Conservation (phyloP, 1,140 invertebrate species). For the Pseudachorutes palmiensis region DNA sequence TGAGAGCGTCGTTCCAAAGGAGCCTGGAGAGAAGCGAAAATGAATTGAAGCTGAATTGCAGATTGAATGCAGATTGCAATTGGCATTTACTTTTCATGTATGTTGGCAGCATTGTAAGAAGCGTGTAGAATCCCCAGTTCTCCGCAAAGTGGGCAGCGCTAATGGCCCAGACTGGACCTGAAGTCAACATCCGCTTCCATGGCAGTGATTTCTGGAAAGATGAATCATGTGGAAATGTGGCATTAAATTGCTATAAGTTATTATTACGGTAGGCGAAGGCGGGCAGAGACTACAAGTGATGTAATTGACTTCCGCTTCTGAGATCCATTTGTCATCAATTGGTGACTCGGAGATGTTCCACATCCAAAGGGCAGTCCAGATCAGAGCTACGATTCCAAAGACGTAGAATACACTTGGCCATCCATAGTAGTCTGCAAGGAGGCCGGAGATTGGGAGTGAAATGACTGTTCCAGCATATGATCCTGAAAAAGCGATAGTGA, state of each 20-base stretch:
- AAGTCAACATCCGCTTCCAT: slow-evolving; percentile 71
- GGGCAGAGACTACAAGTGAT: slow-evolving; percentile 51
- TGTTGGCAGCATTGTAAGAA: slow-evolving; percentile 65
- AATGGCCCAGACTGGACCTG: slow-evolving; percentile 81
- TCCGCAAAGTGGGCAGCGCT: slow-evolving; percentile 83
- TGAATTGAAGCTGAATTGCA: slow-evolving; percentile 1
- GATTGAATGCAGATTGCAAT: slow-evolving; percentile 12
- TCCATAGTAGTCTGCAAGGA: slow-evolving; percentile 61
- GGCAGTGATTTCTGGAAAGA: slow-evolving; percentile 50
- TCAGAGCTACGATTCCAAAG: slow-evolving; percentile 55
- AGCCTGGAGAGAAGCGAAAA: slow-evolving; percentile 8
- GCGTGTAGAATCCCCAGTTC: slow-evolving; percentile 66
- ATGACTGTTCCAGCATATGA: slow-evolving; percentile 74
- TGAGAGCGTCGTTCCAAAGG: slow-evolving; percentile 36
- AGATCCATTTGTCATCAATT: slow-evolving; percentile 64
- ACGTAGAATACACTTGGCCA: slow-evolving; percentile 85
- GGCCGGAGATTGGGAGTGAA: slow-evolving; percentile 63
- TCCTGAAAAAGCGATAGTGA: slow-evolving; percentile 70
- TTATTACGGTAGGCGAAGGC: background rate
- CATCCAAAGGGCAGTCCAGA: slow-evolving; percentile 65
- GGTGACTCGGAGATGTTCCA: slow-evolving; percentile 63
- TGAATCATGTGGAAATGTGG: background rate
- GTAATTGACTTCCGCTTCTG: slow-evolving; percentile 63
- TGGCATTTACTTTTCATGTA: slow-evolving; percentile 67
- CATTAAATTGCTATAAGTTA: background rate